Percentiles rank a stretch among this genome's conserved stretches.
Evolutionary conservation across 2,113 vertebrate genomes (phyloP).

Genomic region (Sceloporus undulatus): DNA sequence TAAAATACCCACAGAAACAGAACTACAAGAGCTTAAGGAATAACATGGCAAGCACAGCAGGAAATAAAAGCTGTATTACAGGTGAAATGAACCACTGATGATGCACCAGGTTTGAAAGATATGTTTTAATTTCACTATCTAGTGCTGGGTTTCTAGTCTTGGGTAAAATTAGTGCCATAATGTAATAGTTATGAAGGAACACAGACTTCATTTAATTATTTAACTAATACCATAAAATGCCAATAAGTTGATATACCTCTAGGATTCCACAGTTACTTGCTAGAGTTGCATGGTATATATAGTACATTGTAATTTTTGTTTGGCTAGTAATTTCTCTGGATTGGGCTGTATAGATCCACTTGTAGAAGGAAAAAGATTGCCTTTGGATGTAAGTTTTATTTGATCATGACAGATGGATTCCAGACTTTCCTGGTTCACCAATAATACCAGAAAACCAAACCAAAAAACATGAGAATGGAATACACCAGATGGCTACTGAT

Average conservation of each 20-base stretch:
- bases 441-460: not conserved
- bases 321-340: too few relatives aligned
- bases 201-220: not conserved
- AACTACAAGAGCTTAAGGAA: not conserved
- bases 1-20: not conserved
- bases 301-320: not conserved
- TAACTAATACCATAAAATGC: not conserved
- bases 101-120: not conserved
- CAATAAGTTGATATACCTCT: too few relatives aligned
- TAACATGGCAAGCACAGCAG: not conserved
- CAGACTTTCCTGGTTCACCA: not conserved
- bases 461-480: too few relatives aligned
- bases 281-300: too few relatives aligned
- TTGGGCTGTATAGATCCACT: too few relatives aligned
- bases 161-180: not conserved
- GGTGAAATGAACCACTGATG: slow-evolving; percentile 3
- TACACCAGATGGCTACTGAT: too few relatives aligned
- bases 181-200: not conserved
- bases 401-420: not conserved
- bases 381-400: not conserved
- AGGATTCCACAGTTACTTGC: not conserved
- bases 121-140: not conserved
- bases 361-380: too few relatives aligned
- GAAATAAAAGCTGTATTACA: not conserved
- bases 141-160: not conserved